Base-by-base conservation (phyloP, 2,797 vertebrate species). In the Apogon talboti region DNA sequence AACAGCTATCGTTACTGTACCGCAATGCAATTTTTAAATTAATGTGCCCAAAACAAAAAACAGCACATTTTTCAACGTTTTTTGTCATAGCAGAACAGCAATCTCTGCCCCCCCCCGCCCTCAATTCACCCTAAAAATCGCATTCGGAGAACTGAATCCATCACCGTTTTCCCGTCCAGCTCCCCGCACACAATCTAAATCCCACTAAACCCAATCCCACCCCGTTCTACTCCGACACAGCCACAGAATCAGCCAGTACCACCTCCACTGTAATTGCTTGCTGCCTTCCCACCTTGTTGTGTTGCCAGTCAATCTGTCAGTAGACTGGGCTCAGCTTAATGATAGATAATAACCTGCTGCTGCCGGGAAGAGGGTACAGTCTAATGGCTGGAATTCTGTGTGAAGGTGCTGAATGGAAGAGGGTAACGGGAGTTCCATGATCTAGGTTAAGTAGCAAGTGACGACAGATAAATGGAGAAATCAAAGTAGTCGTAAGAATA, bases 191-290 rank as follows among this genome's bases (percentile, higher is more conserved):
- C 74, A 78, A 55, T 78, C 79, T 69, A 69, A 78, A 76, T 61
- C 67, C 81, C 78, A 65, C 60, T 78, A 78, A 77, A 79, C 82
- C 78, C 80, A 81, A 83, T 84, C 73, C 80, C 57, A 60, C 42
- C 51, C 78, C 76, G 56, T 76, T 77, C 58, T 49, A 16, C 74
- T 83, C 62, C 59, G 69, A 72, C 45, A 45, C 61, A 21, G 38
- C 65, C 0, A 11, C 58, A 44, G 40, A 74, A 57, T 51, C 43
- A 38, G 63, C 75, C 45, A 52, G 68, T 47, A 47, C 42, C 54
- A 62, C 74, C 76, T 78, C 46, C 28, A 11, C 46, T 50, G 78
- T 82, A 86, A 85, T 82, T 79, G 85, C 74, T 58, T 82, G 59
- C 76, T 56, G 58, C 64, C 61, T 81, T 59, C 62, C 19, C 13